Percentiles rank a stretch among this genome's conserved stretches.
Conservation (phyloP, 1,140 invertebrate species). For the Neodiprion fabricii region DNA sequence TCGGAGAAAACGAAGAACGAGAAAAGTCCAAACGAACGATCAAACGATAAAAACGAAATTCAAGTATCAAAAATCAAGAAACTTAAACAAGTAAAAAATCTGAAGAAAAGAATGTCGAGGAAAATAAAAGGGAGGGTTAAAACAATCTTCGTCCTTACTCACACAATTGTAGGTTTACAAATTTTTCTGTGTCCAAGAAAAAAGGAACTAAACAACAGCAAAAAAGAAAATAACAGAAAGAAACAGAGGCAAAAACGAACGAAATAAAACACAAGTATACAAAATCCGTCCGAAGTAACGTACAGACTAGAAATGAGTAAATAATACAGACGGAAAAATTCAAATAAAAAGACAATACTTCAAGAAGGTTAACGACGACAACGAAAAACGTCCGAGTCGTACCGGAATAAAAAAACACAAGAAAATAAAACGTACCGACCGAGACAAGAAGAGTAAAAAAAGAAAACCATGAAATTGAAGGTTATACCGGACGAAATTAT, state of each 20-base stretch:
- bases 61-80: neutral
- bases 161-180: too few relatives aligned
- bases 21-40: too few relatives aligned
- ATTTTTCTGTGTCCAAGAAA: neutral
- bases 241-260: conserved; percentile 38
- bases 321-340: too few relatives aligned
- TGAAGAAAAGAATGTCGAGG: neutral
- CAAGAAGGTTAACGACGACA: conserved; percentile 6
- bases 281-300: too few relatives aligned
- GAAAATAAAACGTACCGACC: conserved; percentile 26
- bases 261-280: neutral
- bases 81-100: neutral
- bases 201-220: neutral
- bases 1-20: too few relatives aligned
- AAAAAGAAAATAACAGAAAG: neutral
- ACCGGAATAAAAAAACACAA: conserved; percentile 20
- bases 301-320: too few relatives aligned
- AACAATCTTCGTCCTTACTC: too few relatives aligned
- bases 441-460: conserved; percentile 36
- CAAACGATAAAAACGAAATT: neutral
- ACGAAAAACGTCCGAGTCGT: conserved; percentile 34
- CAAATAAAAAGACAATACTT: conserved; percentile 28
- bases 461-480: conserved; percentile 36
- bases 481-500: conserved; percentile 44
- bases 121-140: neutral